These are phyloP conservation scores for Leptinotarsa undecemlineata DNA, from an alignment of 1,140 invertebrate genomes.

Conservation along the genomic window DNA sequence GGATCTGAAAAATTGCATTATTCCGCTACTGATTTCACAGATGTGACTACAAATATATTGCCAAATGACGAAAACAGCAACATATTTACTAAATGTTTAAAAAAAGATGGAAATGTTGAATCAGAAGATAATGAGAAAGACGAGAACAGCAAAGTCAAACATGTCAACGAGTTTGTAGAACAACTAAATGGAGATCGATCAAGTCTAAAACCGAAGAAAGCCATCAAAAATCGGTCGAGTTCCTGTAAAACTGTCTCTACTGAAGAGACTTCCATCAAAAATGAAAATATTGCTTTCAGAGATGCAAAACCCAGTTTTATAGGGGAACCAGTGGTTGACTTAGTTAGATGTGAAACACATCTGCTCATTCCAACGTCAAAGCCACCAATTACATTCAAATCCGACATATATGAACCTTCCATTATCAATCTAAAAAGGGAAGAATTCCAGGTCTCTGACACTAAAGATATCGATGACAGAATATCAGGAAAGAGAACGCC, in stretches of 20 bases:
- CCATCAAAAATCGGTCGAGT: background rate
- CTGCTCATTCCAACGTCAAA: background rate
- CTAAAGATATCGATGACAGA: too few species aligned
- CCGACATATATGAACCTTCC: too few species aligned
- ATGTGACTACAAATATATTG: background rate
- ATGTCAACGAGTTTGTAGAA: background rate
- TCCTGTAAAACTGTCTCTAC: background rate
- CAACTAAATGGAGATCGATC: background rate
- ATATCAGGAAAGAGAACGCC: too few species aligned
- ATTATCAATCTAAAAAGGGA: too few species aligned
- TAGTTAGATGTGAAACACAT: background rate
- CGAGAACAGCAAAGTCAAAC: slow-evolving; percentile 12
- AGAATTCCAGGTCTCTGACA: too few species aligned
- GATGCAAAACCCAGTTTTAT: background rate
- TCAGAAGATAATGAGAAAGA: background rate
- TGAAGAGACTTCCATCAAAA: background rate
- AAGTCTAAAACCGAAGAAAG: background rate
- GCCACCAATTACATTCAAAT: too few species aligned
- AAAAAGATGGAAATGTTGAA: background rate
- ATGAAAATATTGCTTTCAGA: background rate
- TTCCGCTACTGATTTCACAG: background rate
- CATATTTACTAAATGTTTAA: background rate
- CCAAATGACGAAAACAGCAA: too few species aligned
- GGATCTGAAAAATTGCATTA: background rate
- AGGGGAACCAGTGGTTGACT: background rate